Evolutionary conservation across 2,888 invertebrate species (phyloP), one percentile per base, ranked within the genome.

Genomic region (Acanthosepion pharaonis): DNA sequence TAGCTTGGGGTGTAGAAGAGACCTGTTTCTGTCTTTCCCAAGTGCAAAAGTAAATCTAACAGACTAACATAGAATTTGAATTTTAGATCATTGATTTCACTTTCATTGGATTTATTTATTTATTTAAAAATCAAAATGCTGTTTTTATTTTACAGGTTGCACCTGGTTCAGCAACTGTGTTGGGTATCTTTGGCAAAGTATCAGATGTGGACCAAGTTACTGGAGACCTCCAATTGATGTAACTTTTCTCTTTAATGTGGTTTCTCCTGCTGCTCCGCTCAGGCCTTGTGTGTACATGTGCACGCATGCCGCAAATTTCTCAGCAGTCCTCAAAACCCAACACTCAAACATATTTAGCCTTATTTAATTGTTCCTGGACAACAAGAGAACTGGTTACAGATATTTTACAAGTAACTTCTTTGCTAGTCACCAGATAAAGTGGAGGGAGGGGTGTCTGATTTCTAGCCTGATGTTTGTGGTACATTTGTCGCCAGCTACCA

Each of bases 131-230:
- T 78, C 25, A 78, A 64, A 25, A 64, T 8, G 8, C 4, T 28
- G 8, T n/a, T n/a, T 78, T 78, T 78, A n/a, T 25, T 93, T 96
- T 95, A 42, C 96, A 97, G 97, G 96, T 98, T 94, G 97, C 97
- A 20, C 96, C 97, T 11, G 98, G 98, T 20, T 97, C 97, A 1
- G 96, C 97, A 91, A 98, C 98, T 42, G 97, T 97, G n/a, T 96
- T 98, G 23, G 97, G 97, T 6, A 96, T 98, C 25, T 97, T 98
- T 96, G 98, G 98, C 48, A 97, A 97, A 94, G 96, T 96, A 9
- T 97, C 97, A 91, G 95, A 96, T 28, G 97, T 98, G 6, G 97
- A 98, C 95, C 96, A 96, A 92, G 97, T 98, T 23, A 97, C 97
- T 5, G 97, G 98, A 51, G 96, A 96, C n/a, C 96, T 98, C 20